Evolutionary conservation across 1,140 invertebrate genomes (phyloP), one percentile per base, ranked within the genome.

Genomic region (Drosophila hydei): DNA sequence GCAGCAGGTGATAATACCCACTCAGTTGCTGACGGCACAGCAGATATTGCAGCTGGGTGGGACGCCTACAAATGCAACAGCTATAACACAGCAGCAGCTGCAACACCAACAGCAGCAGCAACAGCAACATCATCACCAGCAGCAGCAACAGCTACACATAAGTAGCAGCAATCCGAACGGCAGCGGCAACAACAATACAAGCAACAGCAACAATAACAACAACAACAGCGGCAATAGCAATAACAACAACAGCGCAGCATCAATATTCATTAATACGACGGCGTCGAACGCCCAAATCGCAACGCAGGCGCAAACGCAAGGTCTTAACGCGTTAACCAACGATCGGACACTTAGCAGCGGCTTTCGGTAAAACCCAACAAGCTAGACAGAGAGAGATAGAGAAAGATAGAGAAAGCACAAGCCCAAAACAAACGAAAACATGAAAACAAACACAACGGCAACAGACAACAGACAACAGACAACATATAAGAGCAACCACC

Each of bases 1-100:
- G 23, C 84, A 89, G 63, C 85, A 89, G 72, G 88, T 90, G 4
- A 88, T 90, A 21, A 88, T 90, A 11, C 87, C 87, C 7, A 90
- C 87, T 1, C 78, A 90, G 9, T 60, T 87, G 67, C 54, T 90
- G 25, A 77, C 79, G 36, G 62, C 74, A 2, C 84, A 89, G 55
- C 84, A 89, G 21, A 60, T 89, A 6, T 42, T 89, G 16, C 84
- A 89, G 23, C 21, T 89, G 38, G 79, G 81, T 3, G 63, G 56
- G 8, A 63, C 47, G 62, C 58, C 43, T 23, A 65, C 79, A 50
- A 76, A 88, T 23, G 58, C 69, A 16, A 59, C 69, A 33, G 3
- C 65, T 40, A 27, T 68, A 18, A 71, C 74, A 12, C 79, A 79
- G 30, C 83, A 87, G 36, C 81, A 81, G 40, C 61, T 78, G 42